Base-by-base conservation (phyloP, 2,113 vertebrate species). In the Potamarius usumacintae region DNA sequence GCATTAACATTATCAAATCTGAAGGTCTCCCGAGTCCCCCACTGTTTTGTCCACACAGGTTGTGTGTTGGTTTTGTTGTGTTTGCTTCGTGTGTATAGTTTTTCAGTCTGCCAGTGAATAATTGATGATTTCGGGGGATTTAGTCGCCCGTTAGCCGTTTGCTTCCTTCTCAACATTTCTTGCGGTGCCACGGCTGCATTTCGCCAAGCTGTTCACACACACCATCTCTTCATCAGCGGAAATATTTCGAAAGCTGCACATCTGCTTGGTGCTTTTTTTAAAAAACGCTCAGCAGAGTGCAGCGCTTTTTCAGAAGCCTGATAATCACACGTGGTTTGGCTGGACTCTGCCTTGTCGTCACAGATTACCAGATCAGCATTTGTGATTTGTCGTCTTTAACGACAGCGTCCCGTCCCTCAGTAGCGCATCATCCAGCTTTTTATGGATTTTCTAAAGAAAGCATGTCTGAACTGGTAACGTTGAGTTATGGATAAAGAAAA, bases 111-210 rank as follows among this genome's bases (percentile, higher is more conserved):
- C 52, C 55, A 1, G 71, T 77, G 34, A 62, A 87, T 63, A 80
- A 67, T 71, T 81, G 85, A 86, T 79, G 84, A 42, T 2, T 62
- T 50, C 18, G 48, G 60, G 20, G 48, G 74, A 50, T 78, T 80
- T 67, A 22, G 74, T 77, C 48, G 10, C 50, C 52, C 5, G 14
- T 60, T 60, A 58, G 63, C 65, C n/a, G 30, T 77, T 72, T 53
- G 34, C 60, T 71, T 87, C 65, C 65, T 87, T 42, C 79, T 72
- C 65, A 82, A 65, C 62, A 25, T 57, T 87, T 87, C 30, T 55
- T 20, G 53, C 17, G 3, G 52, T 72, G 85, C 85, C 85, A 48
- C n/a, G 74, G 60, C 85, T 55, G 85, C 65, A 58, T 58, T 86
- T 82, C 52, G 12, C 53, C 78, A 72, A 76, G 62, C 60, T 83